A percentile compares a stretch with the other conserved stretches of the same genome.
phyloP scores from a whole-genome alignment of 1,140 invertebrate genomes.

The Lamellibrachia luymesi region DNA sequence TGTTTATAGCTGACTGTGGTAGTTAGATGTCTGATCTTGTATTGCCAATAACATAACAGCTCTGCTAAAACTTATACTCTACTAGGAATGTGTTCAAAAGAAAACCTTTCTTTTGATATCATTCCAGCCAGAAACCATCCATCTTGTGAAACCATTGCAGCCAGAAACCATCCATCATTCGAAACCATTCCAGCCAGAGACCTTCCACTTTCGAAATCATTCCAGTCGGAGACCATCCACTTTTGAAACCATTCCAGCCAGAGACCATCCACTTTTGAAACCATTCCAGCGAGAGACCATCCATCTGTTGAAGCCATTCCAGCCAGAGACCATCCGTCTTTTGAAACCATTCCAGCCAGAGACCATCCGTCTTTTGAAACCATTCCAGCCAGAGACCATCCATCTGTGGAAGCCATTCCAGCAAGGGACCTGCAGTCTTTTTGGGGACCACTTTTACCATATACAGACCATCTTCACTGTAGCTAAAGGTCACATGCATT shows the following conservation, averaged over 20 bases:
- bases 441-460: neutral
- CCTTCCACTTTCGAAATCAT: too few relatives aligned
- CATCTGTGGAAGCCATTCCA: neutral
- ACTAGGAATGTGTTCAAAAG: too few relatives aligned
- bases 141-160: neutral
- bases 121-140: neutral
- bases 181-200: too few relatives aligned
- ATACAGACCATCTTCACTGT: neutral
- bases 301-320: neutral
- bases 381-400: neutral
- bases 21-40: neutral
- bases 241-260: neutral
- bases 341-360: neutral
- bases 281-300: neutral
- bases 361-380: neutral
- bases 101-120: neutral
- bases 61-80: neutral
- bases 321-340: neutral
- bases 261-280: neutral
- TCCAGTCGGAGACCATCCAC: neutral
- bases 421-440: neutral
- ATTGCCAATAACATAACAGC: neutral
- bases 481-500: neutral
- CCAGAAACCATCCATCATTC: neutral
- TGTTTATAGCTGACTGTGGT: neutral